Evolutionary conservation across 2,888 invertebrate genomes (phyloP), one percentile per base, ranked within the genome.

Genomic region (Sthenelais limicola): DNA sequence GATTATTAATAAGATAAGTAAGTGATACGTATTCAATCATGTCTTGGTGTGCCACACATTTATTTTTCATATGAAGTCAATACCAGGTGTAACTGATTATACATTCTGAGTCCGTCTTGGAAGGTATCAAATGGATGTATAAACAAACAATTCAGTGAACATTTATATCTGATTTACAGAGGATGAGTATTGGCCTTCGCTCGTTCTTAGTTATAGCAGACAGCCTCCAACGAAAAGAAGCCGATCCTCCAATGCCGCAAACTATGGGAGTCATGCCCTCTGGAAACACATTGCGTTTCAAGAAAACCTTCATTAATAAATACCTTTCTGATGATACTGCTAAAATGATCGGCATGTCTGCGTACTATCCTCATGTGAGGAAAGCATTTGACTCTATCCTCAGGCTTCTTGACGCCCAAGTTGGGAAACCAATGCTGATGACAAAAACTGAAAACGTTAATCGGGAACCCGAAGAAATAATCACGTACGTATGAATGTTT

Each of bases 171-270:
- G n/a, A n/a, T 33, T 73, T 74, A 21, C 81, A 88, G 89, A 90
- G 99, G 76, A 99, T 99, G 98, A 98, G 96, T 81, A 98, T 99
- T 71, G 99, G 99, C 0, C 90, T 99, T 66, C 91, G 99, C 82
- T 98, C 99, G 0, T 97, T 99, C 86, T 90, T 99, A 15, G 98
- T 99, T 0, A 98, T 99, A 1, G 98, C 99, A 0, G 99, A 99
- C 86, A 96, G 97, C 81, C 89, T 99, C 71, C 98, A 99, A 85
- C 99, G 99, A 87, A 98, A 98, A 84, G 98, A 99, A 86, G 98
- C 98, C 0, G 98, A 98, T 83, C 99, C 99, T 0, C 98, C 98
- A 0, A 98, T 98, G 98, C 98, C 98, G 0, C 91, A 97, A 78
- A 96, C 97, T 0, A 94, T 97, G 73, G 97, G 97, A 0, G 95